Percentiles rank a stretch among this genome's conserved stretches.
phyloP scores from a whole-genome alignment of 2,888 invertebrate genomes.

The Prionchulus punctatus region DNA sequence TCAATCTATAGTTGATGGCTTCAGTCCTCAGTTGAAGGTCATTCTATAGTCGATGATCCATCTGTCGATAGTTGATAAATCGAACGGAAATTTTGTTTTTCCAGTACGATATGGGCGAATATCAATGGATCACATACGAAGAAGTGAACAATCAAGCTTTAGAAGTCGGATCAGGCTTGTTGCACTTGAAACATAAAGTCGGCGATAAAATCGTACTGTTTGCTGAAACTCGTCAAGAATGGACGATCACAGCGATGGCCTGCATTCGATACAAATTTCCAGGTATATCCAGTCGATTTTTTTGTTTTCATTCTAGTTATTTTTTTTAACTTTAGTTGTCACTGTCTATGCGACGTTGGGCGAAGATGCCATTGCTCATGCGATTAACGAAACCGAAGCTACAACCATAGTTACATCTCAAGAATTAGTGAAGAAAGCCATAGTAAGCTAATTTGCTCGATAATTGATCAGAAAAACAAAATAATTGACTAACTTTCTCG shows the following conservation, averaged over 20 bases:
- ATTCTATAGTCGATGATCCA: too few relatives aligned
- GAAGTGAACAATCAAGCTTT: constrained; percentile 59
- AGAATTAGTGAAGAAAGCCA: constrained; percentile 73
- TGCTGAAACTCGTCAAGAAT: constrained; percentile 91
- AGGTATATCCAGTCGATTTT: too few relatives aligned
- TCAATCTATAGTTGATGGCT: too few relatives aligned
- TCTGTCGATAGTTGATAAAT: too few relatives aligned
- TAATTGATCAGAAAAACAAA: too few relatives aligned
- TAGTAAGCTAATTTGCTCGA: too few relatives aligned
- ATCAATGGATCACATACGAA: constrained; percentile 67
- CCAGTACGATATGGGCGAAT: constrained; percentile 82
- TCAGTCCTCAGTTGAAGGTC: too few relatives aligned
- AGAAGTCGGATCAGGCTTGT: constrained; percentile 65
- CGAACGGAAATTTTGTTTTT: too few relatives aligned
- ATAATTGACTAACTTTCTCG: too few relatives aligned
- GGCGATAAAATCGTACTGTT: constrained; percentile 70
- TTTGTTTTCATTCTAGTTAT: too few relatives aligned
- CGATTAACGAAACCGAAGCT: constrained; percentile 89
- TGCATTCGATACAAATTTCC: constrained; percentile 85
- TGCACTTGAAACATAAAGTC: constrained; percentile 56
- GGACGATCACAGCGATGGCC: constrained; percentile 90
- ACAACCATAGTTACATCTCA: constrained; percentile 78
- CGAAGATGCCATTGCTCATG: constrained; percentile 86
- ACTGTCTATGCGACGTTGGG: constrained; percentile 93
- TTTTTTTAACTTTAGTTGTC: too few relatives aligned